Evolutionary conservation across 37 sponge, comb jelly and placozoan genomes (phyloP).

Genomic region (Axinella damicornis): DNA sequence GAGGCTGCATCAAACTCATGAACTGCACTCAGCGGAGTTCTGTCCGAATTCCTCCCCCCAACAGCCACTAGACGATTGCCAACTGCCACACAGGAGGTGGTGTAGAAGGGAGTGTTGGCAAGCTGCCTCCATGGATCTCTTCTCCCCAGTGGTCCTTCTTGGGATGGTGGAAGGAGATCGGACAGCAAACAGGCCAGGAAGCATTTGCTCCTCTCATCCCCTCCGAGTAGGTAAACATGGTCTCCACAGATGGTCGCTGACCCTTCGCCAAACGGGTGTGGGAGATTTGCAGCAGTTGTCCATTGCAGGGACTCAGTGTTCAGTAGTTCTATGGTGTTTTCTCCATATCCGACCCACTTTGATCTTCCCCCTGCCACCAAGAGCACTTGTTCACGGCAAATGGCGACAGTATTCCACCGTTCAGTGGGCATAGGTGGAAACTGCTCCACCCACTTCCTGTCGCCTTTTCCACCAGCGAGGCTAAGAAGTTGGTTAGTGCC

Average conservation of each 20-base stretch:
- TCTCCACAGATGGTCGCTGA: background rate
- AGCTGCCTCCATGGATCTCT: background rate
- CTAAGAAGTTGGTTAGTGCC: too few relatives aligned
- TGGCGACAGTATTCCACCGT: background rate
- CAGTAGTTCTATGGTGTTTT: background rate
- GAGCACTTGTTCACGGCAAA: background rate
- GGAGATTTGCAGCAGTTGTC: background rate
- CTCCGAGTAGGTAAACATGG: background rate
- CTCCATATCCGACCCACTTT: too few relatives aligned
- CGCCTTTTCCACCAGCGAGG: too few relatives aligned
- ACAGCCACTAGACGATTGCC: background rate
- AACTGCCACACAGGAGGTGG: background rate
- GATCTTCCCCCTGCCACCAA: background rate
- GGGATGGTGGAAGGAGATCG: too few relatives aligned
- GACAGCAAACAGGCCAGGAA: too few relatives aligned
- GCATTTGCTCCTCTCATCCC: too few relatives aligned
- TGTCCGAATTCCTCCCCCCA: background rate
- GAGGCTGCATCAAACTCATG: too few relatives aligned
- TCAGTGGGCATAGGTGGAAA: slow-evolving; percentile 4
- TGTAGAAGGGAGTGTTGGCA: background rate
- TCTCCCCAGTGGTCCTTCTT: too few relatives aligned
- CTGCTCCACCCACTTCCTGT: background rate
- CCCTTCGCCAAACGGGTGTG: background rate
- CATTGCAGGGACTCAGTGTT: background rate
- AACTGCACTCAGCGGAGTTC: background rate